Percentiles rank a stretch among this genome's conserved stretches.
These are phyloP conservation scores for Chloroclystis v-ata DNA, from an alignment of 2,888 invertebrate genomes.

Conservation along the genomic window DNA sequence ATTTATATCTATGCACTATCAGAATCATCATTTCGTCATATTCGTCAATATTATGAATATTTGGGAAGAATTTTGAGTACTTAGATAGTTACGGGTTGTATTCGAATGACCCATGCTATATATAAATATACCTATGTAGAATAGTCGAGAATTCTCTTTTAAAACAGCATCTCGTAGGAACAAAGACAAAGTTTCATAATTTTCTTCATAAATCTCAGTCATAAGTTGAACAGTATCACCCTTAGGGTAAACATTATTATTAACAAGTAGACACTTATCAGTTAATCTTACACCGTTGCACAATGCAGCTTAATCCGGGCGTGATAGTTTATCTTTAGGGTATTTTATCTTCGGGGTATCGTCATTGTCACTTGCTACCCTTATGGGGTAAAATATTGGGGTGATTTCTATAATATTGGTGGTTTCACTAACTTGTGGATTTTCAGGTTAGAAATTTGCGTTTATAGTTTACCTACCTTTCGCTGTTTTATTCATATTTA, in stretches of 20 bases:
- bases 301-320: constrained; percentile 72
- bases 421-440: constrained; percentile 25
- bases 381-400: constrained; percentile 43
- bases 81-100: too few species aligned
- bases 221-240: constrained; percentile 30
- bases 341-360: constrained; percentile 62
- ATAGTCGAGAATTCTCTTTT: too few species aligned
- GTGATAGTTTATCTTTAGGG: constrained; percentile 71
- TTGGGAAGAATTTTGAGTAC: too few species aligned
- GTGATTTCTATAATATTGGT: constrained; percentile 33
- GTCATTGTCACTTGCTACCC: constrained; percentile 59
- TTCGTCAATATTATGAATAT: too few species aligned
- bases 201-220: constrained; percentile 1
- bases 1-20: neutral
- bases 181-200: too few species aligned
- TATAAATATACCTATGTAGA: too few species aligned
- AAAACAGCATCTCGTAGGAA: too few species aligned
- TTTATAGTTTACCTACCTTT: too few species aligned
- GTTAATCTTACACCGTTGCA: constrained; percentile 72
- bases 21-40: too few species aligned
- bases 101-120: too few species aligned
- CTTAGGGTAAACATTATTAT: constrained; percentile 70
- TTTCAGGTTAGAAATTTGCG: neutral
- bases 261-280: constrained; percentile 74
- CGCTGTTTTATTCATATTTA: too few species aligned